Conservation (phyloP, 1,140 invertebrate genomes). For the Saccostrea echinata region DNA sequence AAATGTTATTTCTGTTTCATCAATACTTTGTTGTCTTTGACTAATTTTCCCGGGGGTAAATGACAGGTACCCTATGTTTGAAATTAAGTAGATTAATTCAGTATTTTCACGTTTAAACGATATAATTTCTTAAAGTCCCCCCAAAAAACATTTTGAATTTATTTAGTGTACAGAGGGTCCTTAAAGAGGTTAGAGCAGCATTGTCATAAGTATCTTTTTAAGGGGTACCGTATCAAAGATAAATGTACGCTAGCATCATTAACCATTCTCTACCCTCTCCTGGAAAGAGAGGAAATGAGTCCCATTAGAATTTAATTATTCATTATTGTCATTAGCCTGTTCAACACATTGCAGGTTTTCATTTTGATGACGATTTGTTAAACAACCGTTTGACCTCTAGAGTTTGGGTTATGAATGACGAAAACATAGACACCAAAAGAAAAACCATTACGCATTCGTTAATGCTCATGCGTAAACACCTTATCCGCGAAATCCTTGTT, state of each 20-base stretch:
- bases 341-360: background rate
- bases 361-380: background rate
- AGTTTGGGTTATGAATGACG: background rate
- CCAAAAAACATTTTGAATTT: too few relatives aligned
- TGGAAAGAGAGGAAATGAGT: background rate
- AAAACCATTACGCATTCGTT: background rate
- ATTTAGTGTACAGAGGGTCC: too few relatives aligned
- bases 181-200: too few relatives aligned
- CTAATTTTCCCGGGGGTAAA: too few relatives aligned
- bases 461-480: slow-evolving; percentile 18
- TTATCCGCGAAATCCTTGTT: background rate
- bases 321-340: background rate
- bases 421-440: background rate
- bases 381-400: background rate
- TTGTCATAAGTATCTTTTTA: too few relatives aligned
- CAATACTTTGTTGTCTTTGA: too few relatives aligned
- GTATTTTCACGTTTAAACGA: too few relatives aligned
- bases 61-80: too few relatives aligned
- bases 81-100: too few relatives aligned
- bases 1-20: too few relatives aligned
- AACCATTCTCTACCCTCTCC: background rate
- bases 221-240: too few relatives aligned
- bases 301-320: background rate
- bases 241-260: background rate
- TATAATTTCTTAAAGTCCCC: too few relatives aligned